Evolutionary conservation across 2,888 invertebrate genomes (phyloP).

Genomic region (Chalcis sispes): DNA sequence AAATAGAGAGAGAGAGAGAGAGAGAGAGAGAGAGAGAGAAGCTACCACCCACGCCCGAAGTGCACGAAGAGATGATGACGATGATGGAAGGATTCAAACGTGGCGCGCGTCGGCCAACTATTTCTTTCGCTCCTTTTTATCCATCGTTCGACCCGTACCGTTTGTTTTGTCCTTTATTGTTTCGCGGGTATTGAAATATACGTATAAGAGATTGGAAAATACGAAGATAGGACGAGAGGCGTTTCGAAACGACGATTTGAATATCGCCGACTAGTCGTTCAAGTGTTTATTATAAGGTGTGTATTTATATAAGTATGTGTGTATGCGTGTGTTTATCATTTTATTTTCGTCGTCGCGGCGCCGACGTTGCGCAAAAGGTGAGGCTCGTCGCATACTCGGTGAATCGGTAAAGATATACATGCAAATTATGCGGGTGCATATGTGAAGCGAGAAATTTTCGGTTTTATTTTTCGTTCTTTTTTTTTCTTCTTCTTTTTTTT

Average conservation of each 20-base stretch:
- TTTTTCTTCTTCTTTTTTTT: too few relatives aligned
- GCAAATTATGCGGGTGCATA: constrained; percentile 30
- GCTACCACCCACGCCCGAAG: neutral
- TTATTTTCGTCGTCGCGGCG: constrained; percentile 5
- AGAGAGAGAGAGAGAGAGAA: too few relatives aligned
- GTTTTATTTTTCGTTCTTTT: too few relatives aligned
- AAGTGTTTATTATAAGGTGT: neutral
- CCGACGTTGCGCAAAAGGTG: neutral
- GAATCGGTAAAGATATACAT: neutral
- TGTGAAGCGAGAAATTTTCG: neutral
- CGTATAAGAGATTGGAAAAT: too few relatives aligned
- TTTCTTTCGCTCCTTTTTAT: too few relatives aligned
- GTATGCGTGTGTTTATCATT: neutral
- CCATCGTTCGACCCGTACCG: neutral
- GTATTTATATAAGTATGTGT: too few relatives aligned
- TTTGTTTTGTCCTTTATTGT: neutral
- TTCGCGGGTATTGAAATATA: neutral
- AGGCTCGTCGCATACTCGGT: neutral
- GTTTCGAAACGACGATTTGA: constrained; percentile 45
- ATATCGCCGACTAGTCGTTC: constrained; percentile 11
- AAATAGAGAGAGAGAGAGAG: too few relatives aligned
- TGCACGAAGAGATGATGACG: neutral
- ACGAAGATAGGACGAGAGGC: neutral
- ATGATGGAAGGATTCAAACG: constrained; percentile 14
- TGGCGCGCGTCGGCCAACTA: too few relatives aligned